A percentile compares a stretch with the other conserved stretches of the same genome.
These are phyloP conservation scores for Pampus argenteus DNA, from an alignment of 2,797 vertebrate species.

Conservation along the genomic window DNA sequence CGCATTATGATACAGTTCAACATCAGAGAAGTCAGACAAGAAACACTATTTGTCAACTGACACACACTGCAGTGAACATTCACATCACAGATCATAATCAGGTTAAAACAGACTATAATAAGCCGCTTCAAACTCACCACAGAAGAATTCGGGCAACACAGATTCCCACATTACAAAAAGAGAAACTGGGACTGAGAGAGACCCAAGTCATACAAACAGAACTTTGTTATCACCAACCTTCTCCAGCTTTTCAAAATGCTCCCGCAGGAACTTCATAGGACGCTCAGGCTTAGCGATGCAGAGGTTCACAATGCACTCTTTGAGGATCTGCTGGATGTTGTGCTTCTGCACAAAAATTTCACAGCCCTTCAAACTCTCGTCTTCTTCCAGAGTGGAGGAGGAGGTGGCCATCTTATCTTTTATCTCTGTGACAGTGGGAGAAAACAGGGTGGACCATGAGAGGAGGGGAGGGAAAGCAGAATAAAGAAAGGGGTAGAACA, in stretches of 20 bases:
- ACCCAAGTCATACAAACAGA: constrained; percentile 29
- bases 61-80: constrained; percentile 11
- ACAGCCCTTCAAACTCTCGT: constrained; percentile 95
- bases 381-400: constrained; percentile 91
- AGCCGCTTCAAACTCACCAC: constrained; percentile 9
- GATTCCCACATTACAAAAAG: constrained; percentile 25
- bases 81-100: constrained; percentile 2
- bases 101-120: constrained; percentile 9
- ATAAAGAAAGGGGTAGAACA: constrained; percentile 27
- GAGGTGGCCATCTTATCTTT: constrained; percentile 94
- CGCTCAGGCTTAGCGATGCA: constrained; percentile 96
- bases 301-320: constrained; percentile 97
- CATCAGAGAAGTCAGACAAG: background rate
- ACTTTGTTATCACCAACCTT: constrained; percentile 88
- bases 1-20: constrained; percentile 4
- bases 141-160: constrained; percentile 13
- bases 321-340: constrained; percentile 96
- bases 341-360: constrained; percentile 97
- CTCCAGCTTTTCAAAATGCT: constrained; percentile 98
- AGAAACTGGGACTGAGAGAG: constrained; percentile 20
- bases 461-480: constrained; percentile 57
- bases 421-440: constrained; percentile 79
- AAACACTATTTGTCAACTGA: background rate
- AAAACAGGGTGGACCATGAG: constrained; percentile 75
- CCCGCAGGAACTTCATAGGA: constrained; percentile 96